Base-by-base conservation (phyloP, 2,888 invertebrate genomes). In the Marronus borbonicus region DNA sequence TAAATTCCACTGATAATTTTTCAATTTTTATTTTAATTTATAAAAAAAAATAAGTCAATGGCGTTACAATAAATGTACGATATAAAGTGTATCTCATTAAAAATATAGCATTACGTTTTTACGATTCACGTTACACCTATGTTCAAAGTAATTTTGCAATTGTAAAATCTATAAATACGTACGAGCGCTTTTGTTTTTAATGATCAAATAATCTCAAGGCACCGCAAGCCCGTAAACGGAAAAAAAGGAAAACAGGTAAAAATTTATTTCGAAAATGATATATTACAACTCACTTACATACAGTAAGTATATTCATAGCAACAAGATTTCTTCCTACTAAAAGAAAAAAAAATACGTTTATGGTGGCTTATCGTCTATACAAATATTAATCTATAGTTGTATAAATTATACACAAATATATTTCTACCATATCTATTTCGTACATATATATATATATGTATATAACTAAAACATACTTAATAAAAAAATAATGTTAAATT, bases 251-350 rank as follows among this genome's bases (percentile, higher is more conserved):
- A 76, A 76, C 69, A 70, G 76, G 70, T 78, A 76, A 78, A 78
- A 78, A 78, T 78, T 76, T 78, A 78, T 78, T 78, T 76, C 50
- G 49, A 76, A 68, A 55, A 75, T 68, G 60, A 78, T 69, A 78
- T 76, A 76, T 76, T 76, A 76, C 76, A 76, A 64, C 58, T 76
- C 76, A 76, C 52, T 64, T 76, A 72, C 60, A 70, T 70, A 20
- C 44, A 65, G 52, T 70, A 76, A 65, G 66, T 58, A 66, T 76
- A 44, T 76, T 24, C 39, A 65, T 52, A 68, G 76, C 50, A 76
- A 76, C 65, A 76, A 68, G 36, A 52, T 52, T 76, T 52, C 17
- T 55, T 52, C 44, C 44, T 58, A 44, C 2, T 44, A 68, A 58
- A 68, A 64, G 36, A 66, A 55, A 68, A 68, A 31, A 68, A 65